Percentiles rank a stretch among this genome's conserved stretches.
Conservation (phyloP, 1,140 invertebrate genomes). For the Orchesella cincta region DNA sequence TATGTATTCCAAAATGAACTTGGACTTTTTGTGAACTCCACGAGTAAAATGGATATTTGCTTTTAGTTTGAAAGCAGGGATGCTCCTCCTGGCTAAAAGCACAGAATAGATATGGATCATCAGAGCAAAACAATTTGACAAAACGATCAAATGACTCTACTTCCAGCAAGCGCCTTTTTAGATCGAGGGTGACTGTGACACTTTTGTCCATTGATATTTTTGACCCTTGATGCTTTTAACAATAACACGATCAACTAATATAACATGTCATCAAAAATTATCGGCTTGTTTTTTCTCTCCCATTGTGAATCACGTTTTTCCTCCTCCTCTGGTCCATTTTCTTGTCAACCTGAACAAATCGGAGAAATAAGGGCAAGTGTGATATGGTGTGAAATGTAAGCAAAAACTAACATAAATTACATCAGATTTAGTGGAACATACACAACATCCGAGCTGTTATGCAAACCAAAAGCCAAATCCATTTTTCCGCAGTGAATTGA, state of each 20-base stretch:
- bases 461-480: background rate
- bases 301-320: background rate
- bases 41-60: too few relatives aligned
- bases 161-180: too few relatives aligned
- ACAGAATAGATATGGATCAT: too few relatives aligned
- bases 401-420: background rate
- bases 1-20: constrained; percentile 16
- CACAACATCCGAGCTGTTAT: background rate
- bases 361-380: background rate
- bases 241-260: background rate
- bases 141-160: too few relatives aligned
- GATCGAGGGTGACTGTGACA: constrained; percentile 1
- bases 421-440: constrained; percentile 15
- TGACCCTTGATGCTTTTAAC: background rate
- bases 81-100: too few relatives aligned
- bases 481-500: too few relatives aligned
- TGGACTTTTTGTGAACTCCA: too few relatives aligned
- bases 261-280: constrained; percentile 28
- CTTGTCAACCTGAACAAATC: constrained; percentile 22
- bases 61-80: too few relatives aligned
- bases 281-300: constrained; percentile 22
- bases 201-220: background rate
- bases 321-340: background rate
- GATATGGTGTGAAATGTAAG: background rate
- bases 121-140: too few relatives aligned